These are phyloP conservation scores for Dolichopus griseipennis DNA, from an alignment of 2,888 invertebrate genomes.

Conservation along the genomic window DNA sequence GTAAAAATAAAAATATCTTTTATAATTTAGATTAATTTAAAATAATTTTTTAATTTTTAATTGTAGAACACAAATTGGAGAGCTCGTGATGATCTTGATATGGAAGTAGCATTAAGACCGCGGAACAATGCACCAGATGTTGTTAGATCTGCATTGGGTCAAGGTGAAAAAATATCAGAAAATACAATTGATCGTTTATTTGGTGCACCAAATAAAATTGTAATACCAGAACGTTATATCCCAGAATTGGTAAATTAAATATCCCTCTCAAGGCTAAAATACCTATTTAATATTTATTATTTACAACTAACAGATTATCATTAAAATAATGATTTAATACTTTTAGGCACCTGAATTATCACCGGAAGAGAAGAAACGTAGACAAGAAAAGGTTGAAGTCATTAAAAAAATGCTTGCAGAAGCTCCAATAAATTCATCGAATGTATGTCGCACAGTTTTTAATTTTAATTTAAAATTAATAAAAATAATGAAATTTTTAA, in stretches of 20 bases:
- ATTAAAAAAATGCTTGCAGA: constrained; percentile 85
- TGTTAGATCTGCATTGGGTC: constrained; percentile 68
- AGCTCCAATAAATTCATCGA: constrained; percentile 44
- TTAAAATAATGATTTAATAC: neutral
- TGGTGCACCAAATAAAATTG: constrained; percentile 80
- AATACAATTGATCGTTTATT: constrained; percentile 79
- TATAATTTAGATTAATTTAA: neutral
- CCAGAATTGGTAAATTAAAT: constrained; percentile 63
- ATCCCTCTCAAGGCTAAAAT: neutral
- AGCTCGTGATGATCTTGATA: constrained; percentile 75
- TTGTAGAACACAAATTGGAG: constrained; percentile 48
- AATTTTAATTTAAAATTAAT: neutral
- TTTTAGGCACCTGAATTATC: constrained; percentile 67
- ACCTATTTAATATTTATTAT: too few relatives aligned
- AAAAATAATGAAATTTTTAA: neutral
- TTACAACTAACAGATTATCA: too few relatives aligned
- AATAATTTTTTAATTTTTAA: constrained; percentile 8
- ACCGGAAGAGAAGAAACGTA: constrained; percentile 73
- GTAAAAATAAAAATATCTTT: constrained; percentile 26
- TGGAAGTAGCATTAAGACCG: constrained; percentile 73
- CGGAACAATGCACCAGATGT: constrained; percentile 75
- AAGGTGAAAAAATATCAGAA: constrained; percentile 47
- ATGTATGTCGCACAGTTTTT: constrained; percentile 30
- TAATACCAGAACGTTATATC: constrained; percentile 85
- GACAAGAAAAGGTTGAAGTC: constrained; percentile 80